Conservation (phyloP, 2,797 vertebrate species). For the Rhinophrynus dorsalis region DNA sequence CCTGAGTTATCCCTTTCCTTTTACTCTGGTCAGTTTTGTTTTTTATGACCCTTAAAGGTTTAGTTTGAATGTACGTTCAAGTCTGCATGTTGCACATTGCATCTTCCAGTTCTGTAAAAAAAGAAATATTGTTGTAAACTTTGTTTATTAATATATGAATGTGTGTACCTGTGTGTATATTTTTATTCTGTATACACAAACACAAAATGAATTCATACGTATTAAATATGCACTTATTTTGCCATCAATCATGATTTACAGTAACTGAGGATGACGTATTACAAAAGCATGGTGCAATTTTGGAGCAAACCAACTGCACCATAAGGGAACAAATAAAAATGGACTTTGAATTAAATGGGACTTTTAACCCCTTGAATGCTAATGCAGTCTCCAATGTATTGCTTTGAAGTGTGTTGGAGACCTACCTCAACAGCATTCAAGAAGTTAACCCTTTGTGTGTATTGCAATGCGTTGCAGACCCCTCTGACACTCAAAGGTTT, state of each 20-base stretch:
- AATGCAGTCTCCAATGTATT: too few relatives aligned
- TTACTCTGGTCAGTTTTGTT: constrained; percentile 42
- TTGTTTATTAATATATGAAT: constrained; percentile 27
- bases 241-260: constrained; percentile 42
- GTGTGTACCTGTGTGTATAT: constrained; percentile 14
- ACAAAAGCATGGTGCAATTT: too few relatives aligned
- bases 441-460: too few relatives aligned
- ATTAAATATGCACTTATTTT: constrained; percentile 38
- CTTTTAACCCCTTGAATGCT: too few relatives aligned
- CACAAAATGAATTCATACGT: constrained; percentile 22
- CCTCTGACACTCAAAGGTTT: too few relatives aligned
- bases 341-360: too few relatives aligned
- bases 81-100: constrained; percentile 49
- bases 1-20: constrained; percentile 32
- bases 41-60: constrained; percentile 42
- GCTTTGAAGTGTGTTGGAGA: too few relatives aligned
- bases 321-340: too few relatives aligned
- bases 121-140: constrained; percentile 41
- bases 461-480: too few relatives aligned
- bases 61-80: constrained; percentile 44
- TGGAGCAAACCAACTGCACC: too few relatives aligned
- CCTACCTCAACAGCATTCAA: too few relatives aligned
- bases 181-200: constrained; percentile 25
- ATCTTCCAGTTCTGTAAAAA: constrained; percentile 30
- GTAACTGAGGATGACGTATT: too few relatives aligned